A percentile compares a stretch with the other conserved stretches of the same genome.
Conservation (phyloP, 2,888 invertebrate species). For the Tiliacea aurago region DNA sequence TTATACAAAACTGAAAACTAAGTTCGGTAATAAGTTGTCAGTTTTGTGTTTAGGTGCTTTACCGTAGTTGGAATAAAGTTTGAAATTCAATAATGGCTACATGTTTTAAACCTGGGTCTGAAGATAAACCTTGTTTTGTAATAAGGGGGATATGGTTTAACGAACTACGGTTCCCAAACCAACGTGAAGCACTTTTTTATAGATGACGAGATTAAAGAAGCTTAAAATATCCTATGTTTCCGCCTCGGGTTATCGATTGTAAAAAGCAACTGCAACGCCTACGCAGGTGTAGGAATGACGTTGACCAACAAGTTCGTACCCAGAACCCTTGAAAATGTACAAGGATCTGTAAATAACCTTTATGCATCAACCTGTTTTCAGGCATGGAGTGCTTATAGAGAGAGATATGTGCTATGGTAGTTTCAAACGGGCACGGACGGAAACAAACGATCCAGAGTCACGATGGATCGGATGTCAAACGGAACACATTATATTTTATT, state of each 20-base stretch:
- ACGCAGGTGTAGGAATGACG: neutral
- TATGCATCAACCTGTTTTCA: neutral
- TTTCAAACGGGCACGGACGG: neutral
- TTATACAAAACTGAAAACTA: too few relatives aligned
- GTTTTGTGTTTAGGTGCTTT: too few relatives aligned
- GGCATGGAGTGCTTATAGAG: neutral
- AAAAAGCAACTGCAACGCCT: too few relatives aligned
- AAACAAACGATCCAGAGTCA: neutral
- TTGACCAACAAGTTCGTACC: neutral
- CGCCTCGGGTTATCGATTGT: too few relatives aligned
- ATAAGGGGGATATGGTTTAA: too few relatives aligned
- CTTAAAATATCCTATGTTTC: too few relatives aligned
- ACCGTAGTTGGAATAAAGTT: too few relatives aligned
- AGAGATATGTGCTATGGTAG: neutral
- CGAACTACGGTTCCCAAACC: neutral
- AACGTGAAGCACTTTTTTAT: neutral
- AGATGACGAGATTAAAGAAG: neutral
- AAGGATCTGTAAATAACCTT: neutral
- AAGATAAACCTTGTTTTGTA: too few relatives aligned
- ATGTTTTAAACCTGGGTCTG: too few relatives aligned
- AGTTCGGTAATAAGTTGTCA: too few relatives aligned
- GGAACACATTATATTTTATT: constrained; percentile 35
- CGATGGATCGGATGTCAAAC: constrained; percentile 15
- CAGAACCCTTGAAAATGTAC: neutral
- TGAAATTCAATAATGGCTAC: too few relatives aligned